Evolutionary conservation across 2,797 vertebrate species (phyloP).

Genomic region (Pogoniulus pusillus): DNA sequence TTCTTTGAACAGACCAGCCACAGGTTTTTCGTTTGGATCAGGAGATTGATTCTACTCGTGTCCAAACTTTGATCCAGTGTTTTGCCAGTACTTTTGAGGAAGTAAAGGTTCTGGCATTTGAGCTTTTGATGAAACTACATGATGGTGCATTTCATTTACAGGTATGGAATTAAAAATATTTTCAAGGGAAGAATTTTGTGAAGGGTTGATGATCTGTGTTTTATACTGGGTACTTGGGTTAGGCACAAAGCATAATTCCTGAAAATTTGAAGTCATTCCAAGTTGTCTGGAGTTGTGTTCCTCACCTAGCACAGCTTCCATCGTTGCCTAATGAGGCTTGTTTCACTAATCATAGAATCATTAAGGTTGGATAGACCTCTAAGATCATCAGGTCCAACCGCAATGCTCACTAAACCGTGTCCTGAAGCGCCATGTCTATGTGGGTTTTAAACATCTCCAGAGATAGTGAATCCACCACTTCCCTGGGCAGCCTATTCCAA

Average conservation of each 20-base stretch:
- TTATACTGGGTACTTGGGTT: not conserved
- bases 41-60: slow-evolving; percentile 78
- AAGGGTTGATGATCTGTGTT: not conserved
- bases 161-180: slow-evolving; percentile 71
- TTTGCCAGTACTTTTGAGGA: slow-evolving; percentile 94
- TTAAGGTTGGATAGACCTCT: too few species aligned
- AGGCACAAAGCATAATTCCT: not conserved
- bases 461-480: too few species aligned
- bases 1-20: slow-evolving; percentile 59
- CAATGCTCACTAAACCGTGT: too few species aligned
- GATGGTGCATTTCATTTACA: slow-evolving; percentile 78
- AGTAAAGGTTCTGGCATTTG: slow-evolving; percentile 88
- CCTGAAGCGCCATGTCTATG: too few species aligned
- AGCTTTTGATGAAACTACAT: slow-evolving; percentile 85
- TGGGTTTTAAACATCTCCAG: too few species aligned
- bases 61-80: slow-evolving; percentile 85
- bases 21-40: slow-evolving; percentile 81
- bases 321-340: not conserved
- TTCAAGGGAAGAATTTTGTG: not conserved
- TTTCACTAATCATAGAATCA: not conserved
- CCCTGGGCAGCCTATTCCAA: too few species aligned
- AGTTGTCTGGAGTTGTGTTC: not conserved
- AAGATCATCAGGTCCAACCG: too few species aligned
- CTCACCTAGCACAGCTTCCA: not conserved
- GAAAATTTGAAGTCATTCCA: accelerated